Percentiles rank a stretch among this genome's conserved stretches.
These are phyloP conservation scores for Hirudo medicinalis DNA, from an alignment of 1,140 invertebrate species.

Conservation along the genomic window DNA sequence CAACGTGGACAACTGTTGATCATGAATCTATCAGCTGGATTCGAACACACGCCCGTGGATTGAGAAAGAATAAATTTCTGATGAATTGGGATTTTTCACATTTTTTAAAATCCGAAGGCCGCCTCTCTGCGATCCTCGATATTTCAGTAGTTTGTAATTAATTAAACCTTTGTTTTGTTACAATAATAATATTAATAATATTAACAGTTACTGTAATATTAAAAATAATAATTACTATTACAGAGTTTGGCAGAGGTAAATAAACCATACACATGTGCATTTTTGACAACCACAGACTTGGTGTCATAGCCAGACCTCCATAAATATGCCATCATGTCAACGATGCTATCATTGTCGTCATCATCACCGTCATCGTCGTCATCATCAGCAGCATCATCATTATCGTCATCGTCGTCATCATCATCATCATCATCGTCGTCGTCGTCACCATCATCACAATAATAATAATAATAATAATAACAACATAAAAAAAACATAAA, in stretches of 20 bases:
- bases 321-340: not conserved
- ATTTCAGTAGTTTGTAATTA: too few species aligned
- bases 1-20: not conserved
- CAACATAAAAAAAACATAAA: too few species aligned
- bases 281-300: not conserved
- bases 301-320: not conserved
- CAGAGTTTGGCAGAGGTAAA: slow-evolving; percentile 3
- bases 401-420: not conserved
- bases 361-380: not conserved
- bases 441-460: not conserved
- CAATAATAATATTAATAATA: too few species aligned
- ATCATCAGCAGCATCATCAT: not conserved
- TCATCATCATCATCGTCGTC: not conserved
- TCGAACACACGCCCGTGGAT: not conserved
- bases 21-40: too few species aligned
- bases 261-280: slow-evolving; percentile 22
- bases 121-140: too few species aligned
- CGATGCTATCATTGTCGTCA: too few species aligned
- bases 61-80: not conserved
- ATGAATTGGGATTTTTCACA: not conserved
- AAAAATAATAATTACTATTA: too few species aligned
- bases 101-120: too few species aligned
- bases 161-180: too few species aligned
- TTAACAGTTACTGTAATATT: too few species aligned
- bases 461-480: not conserved